These are phyloP conservation scores for Takifugu ocellatus DNA, from an alignment of 2,797 vertebrate genomes.

Conservation along the genomic window DNA sequence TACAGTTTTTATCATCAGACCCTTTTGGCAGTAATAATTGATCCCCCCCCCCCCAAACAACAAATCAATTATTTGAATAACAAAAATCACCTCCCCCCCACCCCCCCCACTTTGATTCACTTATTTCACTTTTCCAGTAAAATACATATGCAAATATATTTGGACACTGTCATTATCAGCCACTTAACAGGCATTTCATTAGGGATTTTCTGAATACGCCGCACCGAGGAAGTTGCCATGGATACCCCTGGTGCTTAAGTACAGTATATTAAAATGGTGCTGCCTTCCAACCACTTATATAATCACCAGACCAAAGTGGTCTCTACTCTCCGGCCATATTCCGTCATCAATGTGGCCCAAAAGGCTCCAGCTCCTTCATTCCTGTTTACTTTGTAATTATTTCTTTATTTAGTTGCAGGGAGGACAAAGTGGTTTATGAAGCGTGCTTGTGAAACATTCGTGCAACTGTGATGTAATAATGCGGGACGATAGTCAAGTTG, in stretches of 20 bases:
- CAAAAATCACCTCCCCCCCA: constrained; percentile 37
- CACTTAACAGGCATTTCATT: constrained; percentile 82
- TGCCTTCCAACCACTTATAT: constrained; percentile 76
- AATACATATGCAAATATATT: constrained; percentile 79
- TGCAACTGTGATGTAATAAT: too few species aligned
- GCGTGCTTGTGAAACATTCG: constrained; percentile 63
- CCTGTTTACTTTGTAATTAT: constrained; percentile 34
- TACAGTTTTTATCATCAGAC: not conserved
- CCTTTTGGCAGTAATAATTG: constrained; percentile 8
- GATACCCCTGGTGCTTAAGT: constrained; percentile 76
- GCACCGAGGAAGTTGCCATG: constrained; percentile 78
- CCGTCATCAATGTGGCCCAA: constrained; percentile 57
- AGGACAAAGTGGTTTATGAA: constrained; percentile 48
- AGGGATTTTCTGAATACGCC: constrained; percentile 70
- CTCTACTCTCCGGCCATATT: constrained; percentile 71
- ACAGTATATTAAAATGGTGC: constrained; percentile 78
- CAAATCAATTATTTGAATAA: constrained; percentile 52
- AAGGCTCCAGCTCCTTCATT: constrained; percentile 46
- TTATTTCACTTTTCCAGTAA: constrained; percentile 32
- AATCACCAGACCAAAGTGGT: constrained; percentile 76
- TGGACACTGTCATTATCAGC: constrained; percentile 79
- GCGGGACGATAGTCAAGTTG: too few species aligned
- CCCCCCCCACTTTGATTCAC: constrained; percentile 24
- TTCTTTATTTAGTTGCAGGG: constrained; percentile 38
- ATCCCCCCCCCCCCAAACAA: constrained; percentile 5